phyloP scores from a whole-genome alignment of 2,888 invertebrate species.

The Eurytoma adleriae region DNA sequence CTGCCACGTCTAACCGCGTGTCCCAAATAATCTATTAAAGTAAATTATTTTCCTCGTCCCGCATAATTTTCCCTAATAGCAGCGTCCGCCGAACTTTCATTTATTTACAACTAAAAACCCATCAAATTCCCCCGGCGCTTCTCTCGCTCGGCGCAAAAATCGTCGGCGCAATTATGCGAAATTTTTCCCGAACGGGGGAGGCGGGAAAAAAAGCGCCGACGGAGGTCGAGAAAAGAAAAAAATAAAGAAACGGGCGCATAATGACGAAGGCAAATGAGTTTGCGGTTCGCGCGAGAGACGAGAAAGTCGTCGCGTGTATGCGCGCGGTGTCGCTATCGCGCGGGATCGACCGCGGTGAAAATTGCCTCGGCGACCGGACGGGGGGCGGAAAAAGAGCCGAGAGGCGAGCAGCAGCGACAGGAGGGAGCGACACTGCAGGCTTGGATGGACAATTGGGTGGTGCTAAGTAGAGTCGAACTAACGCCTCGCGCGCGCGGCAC shows the following conservation, averaged over 20 bases:
- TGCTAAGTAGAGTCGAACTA: slow-evolving; percentile 53
- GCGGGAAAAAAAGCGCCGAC: not conserved
- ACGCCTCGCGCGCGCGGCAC: not conserved
- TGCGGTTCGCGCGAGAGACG: slow-evolving; percentile 60
- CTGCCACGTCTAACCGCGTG: too few species aligned
- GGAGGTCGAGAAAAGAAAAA: not conserved
- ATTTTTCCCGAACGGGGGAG: not conserved
- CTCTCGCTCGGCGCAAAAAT: not conserved
- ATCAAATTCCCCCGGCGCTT: not conserved
- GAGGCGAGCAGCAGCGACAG: not conserved
- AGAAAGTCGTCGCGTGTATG: slow-evolving; percentile 57
- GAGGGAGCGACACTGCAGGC: slow-evolving; percentile 18
- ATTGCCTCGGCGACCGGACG: slow-evolving; percentile 14
- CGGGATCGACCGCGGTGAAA: slow-evolving; percentile 33
- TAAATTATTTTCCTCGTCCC: not conserved
- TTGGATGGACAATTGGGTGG: slow-evolving; percentile 53
- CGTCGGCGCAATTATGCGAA: not conserved
- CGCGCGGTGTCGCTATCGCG: not conserved
- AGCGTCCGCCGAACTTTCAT: slow-evolving; percentile 7
- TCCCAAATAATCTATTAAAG: too few species aligned
- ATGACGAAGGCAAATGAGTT: slow-evolving; percentile 63
- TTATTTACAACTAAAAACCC: not conserved
- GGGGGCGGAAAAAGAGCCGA: not conserved
- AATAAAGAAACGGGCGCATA: slow-evolving; percentile 25
- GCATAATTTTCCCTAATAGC: not conserved